Evolutionary conservation across 2,797 vertebrate genomes (phyloP), one percentile per base, ranked within the genome.

Genomic region (Anguilla obscura): DNA sequence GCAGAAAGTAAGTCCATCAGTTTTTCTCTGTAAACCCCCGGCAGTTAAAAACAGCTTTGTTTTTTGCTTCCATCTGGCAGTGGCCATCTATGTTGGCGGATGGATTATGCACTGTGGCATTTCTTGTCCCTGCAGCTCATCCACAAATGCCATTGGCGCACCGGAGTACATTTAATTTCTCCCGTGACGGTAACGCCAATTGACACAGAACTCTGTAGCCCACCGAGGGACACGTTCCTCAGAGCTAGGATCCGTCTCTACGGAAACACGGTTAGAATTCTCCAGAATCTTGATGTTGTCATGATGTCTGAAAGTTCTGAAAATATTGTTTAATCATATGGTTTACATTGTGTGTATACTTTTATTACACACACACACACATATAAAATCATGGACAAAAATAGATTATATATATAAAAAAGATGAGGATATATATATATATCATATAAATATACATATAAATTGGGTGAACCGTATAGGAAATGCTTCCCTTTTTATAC

Each of bases 21-120:
- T 84, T 89, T 89, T 84, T 90, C 88, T 90, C 91, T 90, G 90
- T 93, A 91, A 90, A 90, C 90, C 56, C 88, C 85, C 90, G 85
- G 91, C 90, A 91, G 88, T 92, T 92, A 91, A 87, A 91, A 95
- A 90, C 92, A 93, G 92, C 93, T 93, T 93, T 91, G 92, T 90
- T 93, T 93, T 45, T 87, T 92, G 93, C 90, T 86, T 93, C 93
- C 91, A 89, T 90, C 89, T 95, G 94, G 92, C 94, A 95, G 89
- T 92, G 93, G 87, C 88, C 56, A 93, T 96, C 94, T 88, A 87
- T 88, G 91, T 93, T 91, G 93, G 87, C 85, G 89, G 87, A 90
- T 56, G 50, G 89, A 86, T 95, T 95, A 96, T 94, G 91, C 90
- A 93, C 92, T 88, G 90, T 95, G 95, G 95, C 95, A 96, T 95